Conservation (phyloP, 2,797 vertebrate species). For the Rousettus madagascariensis region DNA sequence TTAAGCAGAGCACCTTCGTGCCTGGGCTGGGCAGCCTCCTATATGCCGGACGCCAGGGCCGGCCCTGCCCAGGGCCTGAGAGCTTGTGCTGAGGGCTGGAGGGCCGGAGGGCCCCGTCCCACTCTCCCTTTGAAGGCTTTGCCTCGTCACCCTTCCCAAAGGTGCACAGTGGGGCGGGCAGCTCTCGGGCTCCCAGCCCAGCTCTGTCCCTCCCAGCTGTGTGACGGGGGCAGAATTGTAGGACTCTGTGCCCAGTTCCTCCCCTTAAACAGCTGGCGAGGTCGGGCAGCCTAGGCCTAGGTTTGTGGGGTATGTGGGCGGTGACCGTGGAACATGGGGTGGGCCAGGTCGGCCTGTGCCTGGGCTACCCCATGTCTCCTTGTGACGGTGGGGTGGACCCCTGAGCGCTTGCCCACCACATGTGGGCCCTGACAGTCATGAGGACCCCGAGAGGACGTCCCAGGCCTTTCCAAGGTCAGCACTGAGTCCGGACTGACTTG, state of each 20-base stretch:
- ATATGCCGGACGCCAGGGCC: neutral
- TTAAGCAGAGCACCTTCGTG: slow-evolving; percentile 75
- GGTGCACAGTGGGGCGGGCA: fast-evolving
- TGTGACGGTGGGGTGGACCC: fast-evolving
- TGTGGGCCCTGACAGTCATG: fast-evolving
- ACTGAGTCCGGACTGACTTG: neutral
- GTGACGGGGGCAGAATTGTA: neutral
- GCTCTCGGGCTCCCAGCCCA: neutral
- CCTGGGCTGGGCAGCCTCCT: neutral
- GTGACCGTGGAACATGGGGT: neutral
- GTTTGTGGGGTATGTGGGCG: neutral
- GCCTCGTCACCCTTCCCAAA: neutral
- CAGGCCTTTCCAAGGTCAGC: neutral
- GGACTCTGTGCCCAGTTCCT: neutral
- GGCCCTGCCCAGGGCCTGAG: neutral
- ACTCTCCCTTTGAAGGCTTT: neutral
- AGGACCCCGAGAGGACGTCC: too few species aligned
- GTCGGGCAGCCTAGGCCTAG: fast-evolving
- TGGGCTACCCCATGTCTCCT: fast-evolving
- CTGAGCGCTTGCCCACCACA: too few species aligned
- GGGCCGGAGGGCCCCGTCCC: too few species aligned
- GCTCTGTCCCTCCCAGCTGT: neutral
- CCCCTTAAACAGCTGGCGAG: too few species aligned
- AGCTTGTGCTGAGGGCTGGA: neutral
- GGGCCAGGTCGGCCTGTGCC: neutral